Evolutionary conservation across 2,888 invertebrate species (phyloP).

Genomic region (Hemaris fuciformis): DNA sequence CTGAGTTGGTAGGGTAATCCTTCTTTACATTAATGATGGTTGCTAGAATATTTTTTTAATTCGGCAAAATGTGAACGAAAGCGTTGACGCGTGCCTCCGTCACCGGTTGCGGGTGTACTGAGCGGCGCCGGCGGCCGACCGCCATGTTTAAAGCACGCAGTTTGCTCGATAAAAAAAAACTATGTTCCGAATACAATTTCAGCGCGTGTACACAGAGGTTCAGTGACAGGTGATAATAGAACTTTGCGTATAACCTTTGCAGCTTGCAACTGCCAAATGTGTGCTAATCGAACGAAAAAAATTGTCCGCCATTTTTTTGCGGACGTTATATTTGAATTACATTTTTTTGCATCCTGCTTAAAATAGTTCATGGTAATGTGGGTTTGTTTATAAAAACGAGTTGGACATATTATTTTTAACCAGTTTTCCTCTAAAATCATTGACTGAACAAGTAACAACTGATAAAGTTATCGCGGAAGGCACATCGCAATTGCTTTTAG

Average conservation of each 20-base stretch:
- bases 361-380: background rate
- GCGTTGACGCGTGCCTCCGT: slow-evolving; percentile 58
- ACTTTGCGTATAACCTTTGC: slow-evolving; percentile 8
- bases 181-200: slow-evolving; percentile 49
- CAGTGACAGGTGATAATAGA: slow-evolving; percentile 15
- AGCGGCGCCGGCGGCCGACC: slow-evolving; percentile 49
- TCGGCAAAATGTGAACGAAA: slow-evolving; percentile 37
- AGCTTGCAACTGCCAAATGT: background rate
- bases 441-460: no score
- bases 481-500: no score
- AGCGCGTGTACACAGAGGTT: slow-evolving; percentile 49
- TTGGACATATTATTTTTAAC: no score
- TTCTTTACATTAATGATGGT: slow-evolving; percentile 35
- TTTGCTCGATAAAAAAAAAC: slow-evolving; percentile 59
- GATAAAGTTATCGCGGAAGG: no score
- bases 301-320: background rate
- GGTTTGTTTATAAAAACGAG: no score
- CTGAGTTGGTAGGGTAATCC: slow-evolving; percentile 25
- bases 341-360: background rate
- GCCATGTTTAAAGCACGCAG: slow-evolving; percentile 73
- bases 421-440: no score
- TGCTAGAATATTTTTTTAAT: slow-evolving; percentile 30
- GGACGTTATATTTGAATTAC: background rate
- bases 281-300: background rate
- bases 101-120: slow-evolving; percentile 68